Conservation (phyloP, 2,888 invertebrate genomes). For the Galeruca laticollis region DNA sequence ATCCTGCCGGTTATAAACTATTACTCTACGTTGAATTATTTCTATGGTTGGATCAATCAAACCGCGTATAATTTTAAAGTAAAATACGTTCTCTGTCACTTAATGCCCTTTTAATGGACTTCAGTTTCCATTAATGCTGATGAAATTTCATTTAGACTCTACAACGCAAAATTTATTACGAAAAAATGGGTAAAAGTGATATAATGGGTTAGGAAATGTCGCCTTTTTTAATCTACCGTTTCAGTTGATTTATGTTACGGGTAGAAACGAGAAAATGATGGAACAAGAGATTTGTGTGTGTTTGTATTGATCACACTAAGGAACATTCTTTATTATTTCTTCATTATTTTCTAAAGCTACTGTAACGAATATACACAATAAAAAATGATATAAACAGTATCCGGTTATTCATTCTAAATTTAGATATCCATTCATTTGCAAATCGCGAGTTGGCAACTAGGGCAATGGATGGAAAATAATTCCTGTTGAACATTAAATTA, state of each 20-base stretch:
- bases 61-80: constrained; percentile 33
- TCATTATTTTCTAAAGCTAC: neutral
- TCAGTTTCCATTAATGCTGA: constrained; percentile 37
- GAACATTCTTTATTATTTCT: neutral
- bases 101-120: constrained; percentile 36
- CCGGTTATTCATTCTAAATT: too few species aligned
- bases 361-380: neutral
- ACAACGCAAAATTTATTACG: constrained; percentile 33
- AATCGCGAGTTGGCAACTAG: too few species aligned
- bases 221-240: constrained; percentile 31
- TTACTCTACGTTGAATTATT: constrained; percentile 29
- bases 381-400: too few species aligned
- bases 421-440: too few species aligned
- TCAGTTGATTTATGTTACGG: constrained; percentile 27
- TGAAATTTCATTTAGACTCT: constrained; percentile 34
- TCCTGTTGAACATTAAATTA: too few species aligned
- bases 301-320: neutral
- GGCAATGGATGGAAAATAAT: too few species aligned
- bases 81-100: constrained; percentile 34
- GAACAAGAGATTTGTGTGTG: neutral
- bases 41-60: constrained; percentile 30
- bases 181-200: constrained; percentile 30
- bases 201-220: constrained; percentile 27
- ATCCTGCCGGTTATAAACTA: constrained; percentile 26
- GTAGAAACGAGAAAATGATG: constrained; percentile 19